Base-by-base conservation (phyloP, 2,797 vertebrate genomes). In the Enteromius afrohamiltoni region DNA sequence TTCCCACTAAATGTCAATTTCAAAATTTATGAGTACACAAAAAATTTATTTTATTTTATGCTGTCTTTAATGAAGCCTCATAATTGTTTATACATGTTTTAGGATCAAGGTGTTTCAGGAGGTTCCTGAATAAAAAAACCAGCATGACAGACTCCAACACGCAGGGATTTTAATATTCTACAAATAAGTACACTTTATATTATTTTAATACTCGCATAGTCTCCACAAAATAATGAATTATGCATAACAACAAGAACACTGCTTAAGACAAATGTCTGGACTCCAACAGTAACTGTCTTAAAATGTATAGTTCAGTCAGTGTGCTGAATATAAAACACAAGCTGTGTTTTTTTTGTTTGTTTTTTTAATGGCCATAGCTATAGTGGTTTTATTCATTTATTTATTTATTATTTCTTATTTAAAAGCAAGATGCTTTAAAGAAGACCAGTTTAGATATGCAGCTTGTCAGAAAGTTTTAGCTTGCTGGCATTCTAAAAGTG, bases 401-500 rank as follows among this genome's bases (percentile, higher is more conserved):
- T 23, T 29, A 16, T 8, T 47, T 47, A 47, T 69, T 65, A 37
- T n/a, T 37, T 26, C 9, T 11, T 60, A 45, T 4, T 77, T 62
- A 29, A 19, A 64, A 26, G 58, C 55, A 64, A 7, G 55, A 58
- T 29, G 8, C 55, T 77, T 62, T 45, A 62, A 76, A 58, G 55
- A 42, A 60, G 58, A 64, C 42, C n/a, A 64, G 5, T 77, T 77
- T 64, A 26, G 55, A 64, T 16, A 21, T 47, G 7, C 17, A 77
- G 40, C 40, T 21, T 64, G 23, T 77, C 76, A 77, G 23, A 64
- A 77, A 77, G 23, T 64, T 77, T 77, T 42, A 77, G 9, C 1
- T 7, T 7, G 37, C n/a, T 4, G 42, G 21, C 37, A 42, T 42
- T 31, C 58, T 64, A 19, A 77, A 16, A 26, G 58, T 45, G 62